Evolutionary conservation across 2,888 invertebrate species (phyloP).

Genomic region (Seira sanloemensis): DNA sequence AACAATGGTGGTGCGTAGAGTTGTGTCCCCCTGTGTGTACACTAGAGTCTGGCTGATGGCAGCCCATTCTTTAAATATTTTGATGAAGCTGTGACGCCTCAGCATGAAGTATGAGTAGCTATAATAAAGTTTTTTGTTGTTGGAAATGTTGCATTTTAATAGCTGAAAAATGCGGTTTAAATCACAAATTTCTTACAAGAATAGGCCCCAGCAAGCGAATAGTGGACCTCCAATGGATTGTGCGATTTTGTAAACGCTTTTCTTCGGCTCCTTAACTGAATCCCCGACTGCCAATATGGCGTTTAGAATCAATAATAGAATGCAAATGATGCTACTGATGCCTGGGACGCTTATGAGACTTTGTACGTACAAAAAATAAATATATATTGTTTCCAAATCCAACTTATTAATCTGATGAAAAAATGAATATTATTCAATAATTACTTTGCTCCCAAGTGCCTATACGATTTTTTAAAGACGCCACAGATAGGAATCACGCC

Average conservation of each 20-base stretch:
- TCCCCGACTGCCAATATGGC: neutral
- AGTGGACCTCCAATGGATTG: slow-evolving; percentile 7
- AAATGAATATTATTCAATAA: neutral
- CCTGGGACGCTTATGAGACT: slow-evolving; percentile 21
- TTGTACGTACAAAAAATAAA: neutral
- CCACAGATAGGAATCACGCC: slow-evolving; percentile 48
- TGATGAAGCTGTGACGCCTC: slow-evolving; percentile 5
- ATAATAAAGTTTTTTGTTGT: no score
- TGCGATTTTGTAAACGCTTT: slow-evolving; percentile 27
- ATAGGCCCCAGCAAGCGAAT: slow-evolving; percentile 26
- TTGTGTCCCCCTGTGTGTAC: slow-evolving; percentile 56
- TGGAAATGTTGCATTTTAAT: no score
- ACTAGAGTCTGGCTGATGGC: slow-evolving; percentile 23
- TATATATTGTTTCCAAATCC: no score
- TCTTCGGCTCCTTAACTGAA: neutral
- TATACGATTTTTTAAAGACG: slow-evolving; percentile 36
- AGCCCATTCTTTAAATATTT: slow-evolving; percentile 61
- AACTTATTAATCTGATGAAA: neutral
- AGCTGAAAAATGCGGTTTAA: neutral
- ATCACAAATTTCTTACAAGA: slow-evolving; percentile 22
- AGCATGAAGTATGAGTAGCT: slow-evolving; percentile 30
- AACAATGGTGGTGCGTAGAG: slow-evolving; percentile 60
- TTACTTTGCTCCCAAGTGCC: neutral
- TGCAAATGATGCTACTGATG: neutral
- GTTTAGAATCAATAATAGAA: slow-evolving; percentile 12